Percentiles rank a stretch among this genome's conserved stretches.
These are phyloP conservation scores for Rhizomys pruinosus DNA, from an alignment of 2,113 vertebrate genomes.

Conservation along the genomic window DNA sequence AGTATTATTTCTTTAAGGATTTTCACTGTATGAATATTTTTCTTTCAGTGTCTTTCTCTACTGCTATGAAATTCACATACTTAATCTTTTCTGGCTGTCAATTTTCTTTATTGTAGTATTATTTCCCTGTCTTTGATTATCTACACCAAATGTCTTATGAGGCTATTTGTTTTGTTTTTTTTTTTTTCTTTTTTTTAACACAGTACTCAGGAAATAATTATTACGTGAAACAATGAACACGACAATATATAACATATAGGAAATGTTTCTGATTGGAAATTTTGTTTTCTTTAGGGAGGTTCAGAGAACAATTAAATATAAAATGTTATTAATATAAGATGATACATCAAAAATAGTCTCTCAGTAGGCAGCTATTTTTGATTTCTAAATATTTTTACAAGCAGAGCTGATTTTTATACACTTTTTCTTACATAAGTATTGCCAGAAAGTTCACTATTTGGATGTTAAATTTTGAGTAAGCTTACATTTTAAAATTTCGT, in stretches of 20 bases:
- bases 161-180: too few relatives aligned
- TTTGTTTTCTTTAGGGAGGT: not conserved
- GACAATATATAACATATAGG: not conserved
- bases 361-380: not conserved
- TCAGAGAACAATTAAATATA: not conserved
- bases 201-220: not conserved
- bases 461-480: slow-evolving; percentile 35
- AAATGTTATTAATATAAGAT: slow-evolving; percentile 44
- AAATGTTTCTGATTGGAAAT: not conserved
- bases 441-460: slow-evolving; percentile 43
- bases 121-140: not conserved
- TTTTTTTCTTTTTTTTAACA: too few relatives aligned
- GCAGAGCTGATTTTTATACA: slow-evolving; percentile 46
- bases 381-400: slow-evolving; percentile 60
- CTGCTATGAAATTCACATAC: not conserved
- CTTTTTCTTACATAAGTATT: slow-evolving; percentile 19
- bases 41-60: too few relatives aligned
- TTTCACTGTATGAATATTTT: not conserved
- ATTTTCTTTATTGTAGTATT: not conserved
- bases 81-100: not conserved
- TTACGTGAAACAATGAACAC: not conserved
- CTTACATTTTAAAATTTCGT: slow-evolving; percentile 57
- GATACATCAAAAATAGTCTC: slow-evolving; percentile 32
- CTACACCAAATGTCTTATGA: too few relatives aligned
- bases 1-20: not conserved